phyloP scores from a whole-genome alignment of 2,888 invertebrate species.

The Pachydiplax longipennis region DNA sequence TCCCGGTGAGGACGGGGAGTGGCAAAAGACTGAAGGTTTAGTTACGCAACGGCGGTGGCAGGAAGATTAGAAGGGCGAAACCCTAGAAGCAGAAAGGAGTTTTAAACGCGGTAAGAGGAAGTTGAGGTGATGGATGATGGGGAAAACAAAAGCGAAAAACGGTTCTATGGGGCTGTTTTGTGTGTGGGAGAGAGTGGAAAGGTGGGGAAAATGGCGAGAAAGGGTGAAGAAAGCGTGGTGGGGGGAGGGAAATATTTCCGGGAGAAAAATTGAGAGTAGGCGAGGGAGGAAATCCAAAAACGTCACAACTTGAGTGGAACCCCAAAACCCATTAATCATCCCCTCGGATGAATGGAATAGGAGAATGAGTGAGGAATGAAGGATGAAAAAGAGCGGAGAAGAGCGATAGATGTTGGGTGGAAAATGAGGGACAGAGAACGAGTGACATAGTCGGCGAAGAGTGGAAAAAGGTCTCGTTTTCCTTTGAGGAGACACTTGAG shows the following conservation, averaged over 20 bases:
- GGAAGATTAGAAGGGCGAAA: conserved; percentile 13
- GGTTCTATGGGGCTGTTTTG: neutral
- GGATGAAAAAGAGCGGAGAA: neutral
- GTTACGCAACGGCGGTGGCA: neutral
- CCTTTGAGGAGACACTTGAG: neutral
- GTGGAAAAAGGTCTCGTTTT: neutral
- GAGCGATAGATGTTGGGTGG: neutral
- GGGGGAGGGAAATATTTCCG: conserved; percentile 39
- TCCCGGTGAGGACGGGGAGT: neutral
- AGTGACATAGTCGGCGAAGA: neutral
- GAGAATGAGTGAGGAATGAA: neutral
- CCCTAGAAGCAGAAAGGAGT: conserved; percentile 5
- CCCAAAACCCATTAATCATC: conserved; percentile 34
- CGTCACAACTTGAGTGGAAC: conserved; percentile 43
- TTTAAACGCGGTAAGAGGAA: conserved; percentile 11
- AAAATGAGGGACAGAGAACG: neutral
- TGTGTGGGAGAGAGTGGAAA: neutral
- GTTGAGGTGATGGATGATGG: conserved; percentile 20
- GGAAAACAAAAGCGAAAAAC: neutral
- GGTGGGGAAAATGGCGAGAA: neutral
- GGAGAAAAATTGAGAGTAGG: conserved; percentile 29
- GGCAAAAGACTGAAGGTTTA: neutral
- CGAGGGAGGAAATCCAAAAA: conserved; percentile 26
- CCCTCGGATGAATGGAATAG: neutral
- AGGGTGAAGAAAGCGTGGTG: neutral